These are phyloP conservation scores for Neoniphon sammara DNA, from an alignment of 2,797 vertebrate genomes.

Conservation along the genomic window DNA sequence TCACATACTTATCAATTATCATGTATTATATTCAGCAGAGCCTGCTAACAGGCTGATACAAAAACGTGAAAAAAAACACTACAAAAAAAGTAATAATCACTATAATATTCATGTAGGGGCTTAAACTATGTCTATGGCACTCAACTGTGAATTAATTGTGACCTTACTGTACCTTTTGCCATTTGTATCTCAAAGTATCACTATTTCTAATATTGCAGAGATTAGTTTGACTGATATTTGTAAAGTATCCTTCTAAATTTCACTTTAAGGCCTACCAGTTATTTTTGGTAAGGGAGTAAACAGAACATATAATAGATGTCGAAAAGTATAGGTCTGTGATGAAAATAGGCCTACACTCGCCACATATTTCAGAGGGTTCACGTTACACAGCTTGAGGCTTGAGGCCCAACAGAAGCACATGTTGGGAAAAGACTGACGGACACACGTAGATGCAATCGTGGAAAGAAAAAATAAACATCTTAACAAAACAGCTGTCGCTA, in stretches of 20 bases:
- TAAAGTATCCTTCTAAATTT: neutral
- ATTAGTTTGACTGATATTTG: constrained; percentile 12
- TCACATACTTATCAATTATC: no score
- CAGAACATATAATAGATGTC: neutral
- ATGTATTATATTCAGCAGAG: no score
- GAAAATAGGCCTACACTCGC: constrained; percentile 27
- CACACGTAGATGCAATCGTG: constrained; percentile 16
- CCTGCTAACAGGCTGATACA: no score
- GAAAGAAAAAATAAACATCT: constrained; percentile 1
- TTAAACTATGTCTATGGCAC: no score
- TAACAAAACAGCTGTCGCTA: neutral
- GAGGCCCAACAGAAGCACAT: constrained; percentile 75
- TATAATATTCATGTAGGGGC: no score
- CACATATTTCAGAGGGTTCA: constrained; percentile 40
- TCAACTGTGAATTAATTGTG: constrained; percentile 9
- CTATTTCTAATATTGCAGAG: constrained; percentile 10
- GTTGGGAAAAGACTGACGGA: constrained; percentile 42
- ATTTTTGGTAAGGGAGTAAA: neutral
- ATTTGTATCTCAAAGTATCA: neutral
- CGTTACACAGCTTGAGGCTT: constrained; percentile 64
- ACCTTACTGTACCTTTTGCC: constrained; percentile 16
- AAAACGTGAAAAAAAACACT: no score
- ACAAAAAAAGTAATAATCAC: no score
- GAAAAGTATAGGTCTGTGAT: constrained; percentile 13
- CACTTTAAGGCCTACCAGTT: neutral